These are phyloP conservation scores for Neodiprion pinetum DNA, from an alignment of 1,140 invertebrate species.

Conservation along the genomic window DNA sequence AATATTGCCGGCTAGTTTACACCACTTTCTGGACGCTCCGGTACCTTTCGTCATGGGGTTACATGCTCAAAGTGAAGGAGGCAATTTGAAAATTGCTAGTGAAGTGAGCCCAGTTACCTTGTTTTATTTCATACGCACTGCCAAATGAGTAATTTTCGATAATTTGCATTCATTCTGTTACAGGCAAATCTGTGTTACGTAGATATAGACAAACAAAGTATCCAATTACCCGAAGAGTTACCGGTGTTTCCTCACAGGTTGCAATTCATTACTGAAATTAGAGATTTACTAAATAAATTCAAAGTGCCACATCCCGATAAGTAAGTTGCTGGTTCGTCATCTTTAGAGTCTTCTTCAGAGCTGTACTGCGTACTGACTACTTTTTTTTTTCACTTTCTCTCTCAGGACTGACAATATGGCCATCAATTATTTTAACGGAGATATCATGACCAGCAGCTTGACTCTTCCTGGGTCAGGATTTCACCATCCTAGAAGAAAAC, in stretches of 20 bases:
- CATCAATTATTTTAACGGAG: constrained; percentile 59
- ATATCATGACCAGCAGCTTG: constrained; percentile 66
- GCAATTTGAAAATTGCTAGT: constrained; percentile 67
- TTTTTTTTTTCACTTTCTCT: constrained; percentile 37
- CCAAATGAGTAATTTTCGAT: neutral
- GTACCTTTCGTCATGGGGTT: constrained; percentile 98
- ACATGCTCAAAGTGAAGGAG: constrained; percentile 65
- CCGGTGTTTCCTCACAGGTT: constrained; percentile 89
- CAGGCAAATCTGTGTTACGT: constrained; percentile 93
- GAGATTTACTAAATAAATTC: constrained; percentile 80
- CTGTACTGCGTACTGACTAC: constrained; percentile 8
- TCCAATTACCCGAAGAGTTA: constrained; percentile 95
- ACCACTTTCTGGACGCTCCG: constrained; percentile 98
- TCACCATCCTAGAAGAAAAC: constrained; percentile 70
- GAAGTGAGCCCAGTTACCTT: constrained; percentile 63
- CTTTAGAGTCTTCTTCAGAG: neutral
- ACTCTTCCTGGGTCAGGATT: constrained; percentile 62
- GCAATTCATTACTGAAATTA: constrained; percentile 87
- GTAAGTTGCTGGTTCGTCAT: constrained; percentile 36
- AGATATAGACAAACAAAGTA: constrained; percentile 90
- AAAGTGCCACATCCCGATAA: constrained; percentile 63
- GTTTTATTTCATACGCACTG: constrained; percentile 11
- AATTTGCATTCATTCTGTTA: constrained; percentile 27
- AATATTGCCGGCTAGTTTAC: constrained; percentile 92
- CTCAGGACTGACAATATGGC: constrained; percentile 64